phyloP scores from a whole-genome alignment of 2,888 invertebrate genomes.

The Dione vanillae region DNA sequence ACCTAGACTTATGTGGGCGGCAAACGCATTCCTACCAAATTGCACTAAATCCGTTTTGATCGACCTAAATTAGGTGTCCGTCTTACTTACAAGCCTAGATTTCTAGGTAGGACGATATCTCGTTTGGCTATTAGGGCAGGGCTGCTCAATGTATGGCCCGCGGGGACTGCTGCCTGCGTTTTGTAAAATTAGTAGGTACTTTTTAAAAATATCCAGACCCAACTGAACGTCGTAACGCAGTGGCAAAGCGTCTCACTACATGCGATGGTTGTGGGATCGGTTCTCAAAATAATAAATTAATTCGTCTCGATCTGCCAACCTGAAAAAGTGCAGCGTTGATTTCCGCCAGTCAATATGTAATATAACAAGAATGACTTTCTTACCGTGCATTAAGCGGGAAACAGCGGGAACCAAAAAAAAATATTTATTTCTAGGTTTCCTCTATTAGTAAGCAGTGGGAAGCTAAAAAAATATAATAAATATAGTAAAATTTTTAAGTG shows the following conservation, averaged over 20 bases:
- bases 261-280: no score
- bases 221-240: no score
- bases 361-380: not conserved
- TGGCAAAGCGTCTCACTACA: no score
- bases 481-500: not conserved
- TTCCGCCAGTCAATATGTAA: not conserved
- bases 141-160: constrained; percentile 17
- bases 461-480: not conserved
- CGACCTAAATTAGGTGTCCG: constrained; percentile 36
- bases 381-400: no score
- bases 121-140: constrained; percentile 27
- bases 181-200: constrained; percentile 12
- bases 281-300: no score
- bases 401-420: no score
- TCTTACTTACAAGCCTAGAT: constrained; percentile 33
- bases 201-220: not conserved
- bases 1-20: constrained; percentile 38
- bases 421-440: no score
- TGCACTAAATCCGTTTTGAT: constrained; percentile 39
- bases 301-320: no score
- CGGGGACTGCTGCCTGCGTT: not conserved
- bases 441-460: not conserved
- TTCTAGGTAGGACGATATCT: constrained; percentile 32
- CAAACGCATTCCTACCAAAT: constrained; percentile 33
- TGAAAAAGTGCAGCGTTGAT: no score